Base-by-base conservation (phyloP, 1,140 invertebrate species). In the Parapsyche elsis region DNA sequence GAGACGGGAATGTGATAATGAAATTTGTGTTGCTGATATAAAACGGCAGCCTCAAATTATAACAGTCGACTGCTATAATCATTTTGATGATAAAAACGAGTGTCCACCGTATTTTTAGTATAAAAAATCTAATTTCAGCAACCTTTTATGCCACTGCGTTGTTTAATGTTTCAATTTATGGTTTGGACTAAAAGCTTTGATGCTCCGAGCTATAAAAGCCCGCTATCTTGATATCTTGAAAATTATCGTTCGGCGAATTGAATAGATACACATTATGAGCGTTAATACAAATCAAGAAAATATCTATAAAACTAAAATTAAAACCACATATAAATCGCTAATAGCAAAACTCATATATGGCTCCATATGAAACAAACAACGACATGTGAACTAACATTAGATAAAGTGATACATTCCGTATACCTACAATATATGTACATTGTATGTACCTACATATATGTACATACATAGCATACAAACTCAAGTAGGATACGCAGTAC, bases 1-100 rank as follows among this genome's bases (percentile, higher is more conserved):
- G 49, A 38, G 30, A 38, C 1, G 19, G 57, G 64, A 67, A 67
- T 67, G 64, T 23, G 64, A 67, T 67, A 67, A 67, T 67, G 64
- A 67, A 67, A 67, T 67, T 67, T 67, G 64, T 24, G 64, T 67
- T 10, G 64, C 64, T 67, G 64, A 67, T 67, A 67, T 67, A 67
- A 67, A 67, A 67, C 64, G 64, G 64, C 64, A 26, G 64, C 64
- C 64, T 23, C 10, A 67, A 67, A 67, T 67, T 67, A 67, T 67
- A 67, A 67, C 64, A 67, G 64, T 67, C 64, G 64, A 67, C 64
- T 53, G 49, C 12, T 53, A 10, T 53, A 53, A 67, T 67, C 64
- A 67, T 67, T 67, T 67, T 67, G 64, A 67, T 67, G 24, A 67
- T 67, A 67, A 67, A 67, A 67, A 67, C 24, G 64, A 67, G 9